Conservation (phyloP, 2,888 invertebrate species). For the Didymodactylos carnosus region DNA sequence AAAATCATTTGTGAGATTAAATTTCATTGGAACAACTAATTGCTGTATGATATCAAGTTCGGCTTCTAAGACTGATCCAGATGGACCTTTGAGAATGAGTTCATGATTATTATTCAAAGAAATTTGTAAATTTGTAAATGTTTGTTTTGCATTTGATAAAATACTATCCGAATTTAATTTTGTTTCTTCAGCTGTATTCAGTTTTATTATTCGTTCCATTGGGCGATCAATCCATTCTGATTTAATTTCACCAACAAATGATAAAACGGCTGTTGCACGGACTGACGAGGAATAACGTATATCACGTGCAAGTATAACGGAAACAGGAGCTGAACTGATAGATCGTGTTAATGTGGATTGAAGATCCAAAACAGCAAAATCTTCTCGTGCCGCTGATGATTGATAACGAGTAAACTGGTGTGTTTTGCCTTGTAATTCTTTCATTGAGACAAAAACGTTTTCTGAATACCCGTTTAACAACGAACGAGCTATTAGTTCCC, state of each 20-base stretch:
- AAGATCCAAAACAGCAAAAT: background rate
- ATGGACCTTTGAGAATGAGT: background rate
- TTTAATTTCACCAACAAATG: background rate
- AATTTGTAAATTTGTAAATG: background rate
- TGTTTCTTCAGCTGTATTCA: background rate
- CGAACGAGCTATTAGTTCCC: background rate
- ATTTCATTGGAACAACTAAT: background rate
- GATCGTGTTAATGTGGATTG: background rate
- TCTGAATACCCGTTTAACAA: background rate
- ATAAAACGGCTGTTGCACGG: background rate
- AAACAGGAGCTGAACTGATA: background rate
- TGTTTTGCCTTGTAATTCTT: background rate
- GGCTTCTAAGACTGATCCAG: background rate
- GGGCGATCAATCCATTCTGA: background rate
- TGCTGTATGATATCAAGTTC: background rate
- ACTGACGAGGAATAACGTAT: background rate
- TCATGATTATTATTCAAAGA: background rate
- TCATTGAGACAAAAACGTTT: background rate
- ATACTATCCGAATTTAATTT: background rate
- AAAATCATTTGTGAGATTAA: background rate
- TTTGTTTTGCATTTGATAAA: background rate
- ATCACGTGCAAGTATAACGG: background rate
- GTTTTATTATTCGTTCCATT: background rate
- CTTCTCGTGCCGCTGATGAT: background rate
- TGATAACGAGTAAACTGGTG: background rate